phyloP scores from a whole-genome alignment of 2,113 vertebrate genomes.

The Rhinichthys klamathensis region DNA sequence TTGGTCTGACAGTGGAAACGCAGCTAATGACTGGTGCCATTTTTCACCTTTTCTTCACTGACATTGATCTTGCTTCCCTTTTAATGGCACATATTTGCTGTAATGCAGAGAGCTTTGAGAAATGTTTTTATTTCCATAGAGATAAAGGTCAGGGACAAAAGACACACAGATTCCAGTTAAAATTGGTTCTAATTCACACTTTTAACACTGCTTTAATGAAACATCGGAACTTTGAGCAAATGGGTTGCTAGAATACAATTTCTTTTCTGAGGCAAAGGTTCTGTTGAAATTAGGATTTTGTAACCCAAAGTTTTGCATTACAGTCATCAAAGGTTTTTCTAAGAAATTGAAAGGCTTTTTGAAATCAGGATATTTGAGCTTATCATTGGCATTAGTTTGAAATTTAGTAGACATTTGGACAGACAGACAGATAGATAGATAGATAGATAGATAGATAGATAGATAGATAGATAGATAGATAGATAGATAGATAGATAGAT shows the following conservation, averaged over 20 bases:
- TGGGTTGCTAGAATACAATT: not conserved
- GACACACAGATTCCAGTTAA: not conserved
- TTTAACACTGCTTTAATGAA: not conserved
- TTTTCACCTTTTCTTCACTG: slow-evolving; percentile 55
- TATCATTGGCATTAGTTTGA: too few species aligned
- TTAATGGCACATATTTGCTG: slow-evolving; percentile 39
- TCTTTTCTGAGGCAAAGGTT: not conserved
- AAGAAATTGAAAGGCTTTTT: not conserved
- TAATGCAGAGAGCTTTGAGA: not conserved
- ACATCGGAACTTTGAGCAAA: not conserved
- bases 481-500: too few species aligned
- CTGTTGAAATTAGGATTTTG: not conserved
- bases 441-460: too few species aligned
- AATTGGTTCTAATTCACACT: not conserved
- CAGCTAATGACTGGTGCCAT: slow-evolving; percentile 43
- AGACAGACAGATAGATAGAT: too few species aligned
- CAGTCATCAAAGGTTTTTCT: not conserved
- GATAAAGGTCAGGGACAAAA: too few species aligned
- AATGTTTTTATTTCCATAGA: slow-evolving; percentile 19
- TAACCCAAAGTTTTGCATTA: not conserved
- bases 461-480: too few species aligned
- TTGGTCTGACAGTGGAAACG: too few species aligned
- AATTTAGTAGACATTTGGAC: too few species aligned
- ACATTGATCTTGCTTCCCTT: slow-evolving; percentile 53
- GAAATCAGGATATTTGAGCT: not conserved